These are phyloP conservation scores for Calliscelio sp. DNA, from an alignment of 2,888 invertebrate species.

Conservation along the genomic window DNA sequence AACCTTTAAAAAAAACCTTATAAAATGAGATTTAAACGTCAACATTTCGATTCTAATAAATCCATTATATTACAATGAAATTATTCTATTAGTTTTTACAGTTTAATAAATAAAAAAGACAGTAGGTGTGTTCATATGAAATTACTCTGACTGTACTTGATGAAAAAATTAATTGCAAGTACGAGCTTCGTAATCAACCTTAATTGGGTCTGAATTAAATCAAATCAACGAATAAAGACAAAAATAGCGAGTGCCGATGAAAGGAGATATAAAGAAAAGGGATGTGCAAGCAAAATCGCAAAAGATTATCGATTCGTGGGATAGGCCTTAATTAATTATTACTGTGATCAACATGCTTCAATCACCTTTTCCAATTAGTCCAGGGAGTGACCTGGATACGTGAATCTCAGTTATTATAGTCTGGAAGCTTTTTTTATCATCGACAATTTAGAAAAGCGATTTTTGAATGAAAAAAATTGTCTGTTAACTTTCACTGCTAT, in stretches of 20 bases:
- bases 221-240: constrained; percentile 35
- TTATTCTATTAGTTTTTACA: too few relatives aligned
- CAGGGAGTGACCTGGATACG: constrained; percentile 16
- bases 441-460: background rate
- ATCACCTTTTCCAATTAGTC: constrained; percentile 29
- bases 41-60: too few relatives aligned
- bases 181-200: constrained; percentile 14
- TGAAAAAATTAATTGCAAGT: constrained; percentile 39
- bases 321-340: constrained; percentile 52
- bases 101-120: too few relatives aligned
- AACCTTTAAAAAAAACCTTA: too few relatives aligned
- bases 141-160: constrained; percentile 2
- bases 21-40: too few relatives aligned
- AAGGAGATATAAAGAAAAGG: constrained; percentile 48
- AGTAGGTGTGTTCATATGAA: background rate
- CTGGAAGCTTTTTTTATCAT: background rate
- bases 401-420: constrained; percentile 11
- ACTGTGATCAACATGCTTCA: constrained; percentile 11
- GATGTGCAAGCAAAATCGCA: constrained; percentile 44
- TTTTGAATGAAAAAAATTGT: constrained; percentile 5
- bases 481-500: constrained; percentile 26
- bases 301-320: constrained; percentile 45
- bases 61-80: too few relatives aligned
- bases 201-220: constrained; percentile 48
- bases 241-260: constrained; percentile 27